These are phyloP conservation scores for Chesias legatella DNA, from an alignment of 2,888 invertebrate genomes.

Conservation along the genomic window DNA sequence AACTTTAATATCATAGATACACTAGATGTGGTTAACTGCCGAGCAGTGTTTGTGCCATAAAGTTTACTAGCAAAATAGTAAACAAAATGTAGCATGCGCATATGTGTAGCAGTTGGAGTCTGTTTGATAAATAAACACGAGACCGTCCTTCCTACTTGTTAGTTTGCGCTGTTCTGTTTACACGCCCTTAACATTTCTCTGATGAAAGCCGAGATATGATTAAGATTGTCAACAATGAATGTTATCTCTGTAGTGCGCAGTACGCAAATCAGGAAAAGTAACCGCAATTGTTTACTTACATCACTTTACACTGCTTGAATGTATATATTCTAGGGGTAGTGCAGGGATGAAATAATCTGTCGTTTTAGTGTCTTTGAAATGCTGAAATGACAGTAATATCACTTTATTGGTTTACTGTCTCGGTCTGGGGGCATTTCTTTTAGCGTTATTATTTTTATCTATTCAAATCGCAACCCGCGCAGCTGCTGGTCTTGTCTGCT, in stretches of 20 bases:
- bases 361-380: no score
- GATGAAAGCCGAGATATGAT: slow-evolving; percentile 44
- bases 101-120: slow-evolving; percentile 54
- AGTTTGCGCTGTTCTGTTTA: slow-evolving; percentile 34
- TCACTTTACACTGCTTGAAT: no score
- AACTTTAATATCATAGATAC: slow-evolving; percentile 11
- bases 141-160: slow-evolving; percentile 28
- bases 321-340: no score
- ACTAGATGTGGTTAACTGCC: slow-evolving; percentile 16
- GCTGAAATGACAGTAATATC: no score
- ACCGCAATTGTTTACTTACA: no score
- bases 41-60: slow-evolving; percentile 18
- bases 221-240: slow-evolving; percentile 38
- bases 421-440: no score
- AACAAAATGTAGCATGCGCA: slow-evolving; percentile 46
- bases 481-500: no score
- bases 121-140: slow-evolving; percentile 58
- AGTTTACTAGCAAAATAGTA: slow-evolving; percentile 36
- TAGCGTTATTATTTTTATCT: no score
- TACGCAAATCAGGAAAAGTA: slow-evolving; percentile 29
- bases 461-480: no score
- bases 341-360: no score
- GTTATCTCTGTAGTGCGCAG: slow-evolving; percentile 44
- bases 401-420: no score
- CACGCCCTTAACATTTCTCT: slow-evolving; percentile 37